Conservation (phyloP, 1,140 invertebrate species). For the Drosophila guanche region DNA sequence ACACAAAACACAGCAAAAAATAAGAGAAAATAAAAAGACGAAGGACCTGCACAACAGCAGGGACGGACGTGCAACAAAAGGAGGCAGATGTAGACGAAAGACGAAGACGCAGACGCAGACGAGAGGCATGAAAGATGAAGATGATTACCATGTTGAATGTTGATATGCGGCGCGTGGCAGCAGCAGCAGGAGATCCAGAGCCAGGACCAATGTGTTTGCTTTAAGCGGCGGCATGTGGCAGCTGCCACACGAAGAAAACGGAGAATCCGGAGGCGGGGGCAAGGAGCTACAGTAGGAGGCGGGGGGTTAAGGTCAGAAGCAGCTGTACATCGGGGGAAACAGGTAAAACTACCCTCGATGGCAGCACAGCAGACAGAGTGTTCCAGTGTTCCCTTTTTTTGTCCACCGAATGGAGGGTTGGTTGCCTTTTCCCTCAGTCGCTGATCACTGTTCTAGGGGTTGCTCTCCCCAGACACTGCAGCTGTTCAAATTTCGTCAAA, state of each 20-base stretch:
- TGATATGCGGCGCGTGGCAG: constrained; percentile 80
- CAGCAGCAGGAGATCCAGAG: background rate
- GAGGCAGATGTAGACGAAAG: constrained; percentile 13
- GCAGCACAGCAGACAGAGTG: too few relatives aligned
- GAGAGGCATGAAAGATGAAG: constrained; percentile 12
- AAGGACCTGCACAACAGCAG: constrained; percentile 51
- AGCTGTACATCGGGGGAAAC: constrained; percentile 59
- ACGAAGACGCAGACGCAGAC: constrained; percentile 5
- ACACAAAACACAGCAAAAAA: constrained; percentile 10
- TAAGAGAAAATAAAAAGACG: constrained; percentile 40
- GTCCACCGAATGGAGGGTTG: constrained; percentile 32
- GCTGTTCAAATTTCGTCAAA: constrained; percentile 75
- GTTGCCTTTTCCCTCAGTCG: constrained; percentile 37
- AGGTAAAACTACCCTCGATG: constrained; percentile 67
- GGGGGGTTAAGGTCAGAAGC: constrained; percentile 41
- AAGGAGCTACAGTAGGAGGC: background rate
- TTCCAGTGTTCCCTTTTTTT: constrained; percentile 16
- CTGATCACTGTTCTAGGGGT: constrained; percentile 35
- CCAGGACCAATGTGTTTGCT: constrained; percentile 49
- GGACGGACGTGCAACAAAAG: constrained; percentile 19
- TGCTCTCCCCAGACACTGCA: constrained; percentile 43
- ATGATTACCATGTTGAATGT: constrained; percentile 80
- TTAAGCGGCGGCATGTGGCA: constrained; percentile 67
- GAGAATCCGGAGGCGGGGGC: background rate
- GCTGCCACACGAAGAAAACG: constrained; percentile 44